Base-by-base conservation (phyloP, 2,797 vertebrate genomes). In the Lepus oiostolus region DNA sequence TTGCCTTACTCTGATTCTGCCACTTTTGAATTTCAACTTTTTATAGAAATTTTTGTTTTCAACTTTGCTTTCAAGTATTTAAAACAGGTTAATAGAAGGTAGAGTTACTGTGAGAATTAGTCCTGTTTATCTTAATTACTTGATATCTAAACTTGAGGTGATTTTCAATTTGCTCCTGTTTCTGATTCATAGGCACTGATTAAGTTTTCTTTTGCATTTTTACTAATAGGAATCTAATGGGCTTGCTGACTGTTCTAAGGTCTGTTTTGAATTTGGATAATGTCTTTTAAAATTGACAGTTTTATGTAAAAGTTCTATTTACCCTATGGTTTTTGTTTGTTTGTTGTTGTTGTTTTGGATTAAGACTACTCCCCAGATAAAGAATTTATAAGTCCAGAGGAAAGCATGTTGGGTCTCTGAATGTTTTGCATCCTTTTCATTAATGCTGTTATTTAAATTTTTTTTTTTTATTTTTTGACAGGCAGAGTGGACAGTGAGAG, bases 161-260 rank as follows among this genome's bases (percentile, higher is more conserved):
- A 63, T 95, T 96, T 86, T 81, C 83, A 81, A 26, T 93, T 92
- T 88, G 50, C 21, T 90, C 3, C 19, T 80, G 9, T 75, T 86
- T 92, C 90, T 91, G 90, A 52, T 54, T 76, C 74, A 21, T 0
- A 2, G 81, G 60, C 38, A 35, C 32, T 72, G 77, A 82, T 26
- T 76, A 80, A 52, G 47, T 75, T 93, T 85, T 70, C 12, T 85
- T 94, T 86, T 88, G 24, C 17, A 58, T 30, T 50, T 89, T 77
- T 52, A 30, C 74, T 80, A 84, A 93, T 35, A 91, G 47, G 35
- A 95, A 65, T 52, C 54, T 77, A 91, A 74, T 88, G 71, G 58
- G 16, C 26, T 90, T 82, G 54, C 52, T 42, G 47, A 72, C 75
- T 94, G n/a, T 77, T 17, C 14, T 74, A 79, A 67, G 21, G 7